Evolutionary conservation across 2,888 invertebrate genomes (phyloP), one percentile per base, ranked within the genome.

Genomic region (Gisinianus flammeolus): DNA sequence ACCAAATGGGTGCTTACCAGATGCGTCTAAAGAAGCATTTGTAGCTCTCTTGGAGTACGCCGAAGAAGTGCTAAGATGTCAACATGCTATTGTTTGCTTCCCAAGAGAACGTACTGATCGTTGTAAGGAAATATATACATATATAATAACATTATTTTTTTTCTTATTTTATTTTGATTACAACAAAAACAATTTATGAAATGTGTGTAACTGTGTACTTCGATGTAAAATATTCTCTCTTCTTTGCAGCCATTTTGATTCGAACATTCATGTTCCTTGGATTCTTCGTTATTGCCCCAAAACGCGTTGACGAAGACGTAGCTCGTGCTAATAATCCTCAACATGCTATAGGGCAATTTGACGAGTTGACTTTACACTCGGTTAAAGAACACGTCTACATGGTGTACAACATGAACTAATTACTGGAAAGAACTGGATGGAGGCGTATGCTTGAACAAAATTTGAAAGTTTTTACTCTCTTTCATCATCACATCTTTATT

Each of bases 261-360:
- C 93, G 97, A 85, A 96, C 97, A 52, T 98, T 98, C 91, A 95
- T 96, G 93, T 97, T 96, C 89, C 91, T 98, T 90, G 98, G 98
- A 80, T 98, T 98, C 89, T 91, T 92, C 83, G 91, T 94, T 80
- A 89, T 97, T 86, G 91, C 95, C 97, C 66, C 93, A 91, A 84
- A 93, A 95, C 82, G 91, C 91, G 77, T 88, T 93, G 35, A 35
- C 35, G 12, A 12, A 35, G 12, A 35, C 5, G 12, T 35, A n/a
- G n/a, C n/a, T n/a, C n/a, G n/a, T n/a, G n/a, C n/a, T n/a, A n/a
- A n/a, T n/a, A n/a, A n/a, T n/a, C n/a, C n/a, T n/a, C n/a, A n/a
- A n/a, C n/a, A n/a, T n/a, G n/a, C n/a, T n/a, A n/a, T n/a, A n/a
- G n/a, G n/a, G n/a, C n/a, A n/a, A n/a, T n/a, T n/a, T 54, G 19